Evolutionary conservation across 2,888 invertebrate genomes (phyloP), one percentile per base, ranked within the genome.

Genomic region (Euclidia mi): DNA sequence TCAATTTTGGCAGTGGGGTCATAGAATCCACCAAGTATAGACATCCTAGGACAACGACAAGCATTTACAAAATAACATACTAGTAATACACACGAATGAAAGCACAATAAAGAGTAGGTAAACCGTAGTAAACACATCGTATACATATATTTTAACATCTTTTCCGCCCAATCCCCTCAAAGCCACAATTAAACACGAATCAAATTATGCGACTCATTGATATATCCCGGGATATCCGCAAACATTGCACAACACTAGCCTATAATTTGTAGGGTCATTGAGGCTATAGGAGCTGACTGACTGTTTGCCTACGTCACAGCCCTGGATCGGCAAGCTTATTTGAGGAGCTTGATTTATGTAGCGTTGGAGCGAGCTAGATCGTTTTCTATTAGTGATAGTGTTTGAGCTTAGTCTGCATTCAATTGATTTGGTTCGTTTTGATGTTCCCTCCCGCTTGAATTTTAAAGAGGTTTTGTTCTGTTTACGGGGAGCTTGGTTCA

Each of bases 301-400:
- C 59, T 75, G 72, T 75, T 78, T 71, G 69, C 63, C 48, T 51
- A 62, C 72, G 63, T 74, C 63, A 75, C 76, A 65, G 35, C 65
- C 63, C 75, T 65, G 65, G 73, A 64, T 71, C 68, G 64, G 56
- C 50, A 60, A 74, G 84, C 80, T 81, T 85, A 82, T 85, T 86
- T 84, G 81, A 72, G 73, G 67, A 76, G 76, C 77, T 76, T 82
- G 86, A 86, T 85, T 86, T 85, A 86, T 87, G 77, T 69, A 75
- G 77, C 73, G 70, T 55, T 61, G 56, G 59, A 68, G 67, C 60
- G 53, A 62, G 65, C 57, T 79, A 71, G 78, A 79, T 79, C 62
- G 79, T 71, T 79, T 82, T 79, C 82, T 81, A 81, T 82, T 83
- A 84, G 61, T 74, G 66, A 76, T 78, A 65, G 79, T 78, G 78